Evolutionary conservation across 2,797 vertebrate species (phyloP), one percentile per base, ranked within the genome.

Genomic region (Pseudochromis fuscus): DNA sequence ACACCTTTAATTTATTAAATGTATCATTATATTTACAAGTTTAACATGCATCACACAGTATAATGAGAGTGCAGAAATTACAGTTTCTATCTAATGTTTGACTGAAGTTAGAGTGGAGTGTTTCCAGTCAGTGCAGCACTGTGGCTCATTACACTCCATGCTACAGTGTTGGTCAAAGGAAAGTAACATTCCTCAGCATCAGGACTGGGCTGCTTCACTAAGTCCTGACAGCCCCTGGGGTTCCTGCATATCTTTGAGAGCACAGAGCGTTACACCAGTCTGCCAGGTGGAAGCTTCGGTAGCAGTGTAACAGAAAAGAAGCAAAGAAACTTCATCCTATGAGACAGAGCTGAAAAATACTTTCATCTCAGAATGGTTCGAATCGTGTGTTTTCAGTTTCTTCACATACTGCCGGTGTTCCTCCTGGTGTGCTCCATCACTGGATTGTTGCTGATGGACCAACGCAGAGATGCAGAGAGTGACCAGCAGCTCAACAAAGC

Each of bases 131-230:
- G 51, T 3, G 16, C 56, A 62, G 76, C 11, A 12, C 63, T 2
- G 42, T 4, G 65, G 63, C 37, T 79, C 51, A 28, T 73, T 81
- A 42, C 45, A 7, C 67, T 75, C 63, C 80, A 79, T 2, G 62
- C 58, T 25, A 67, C 62, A 84, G 85, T 79, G 81, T 84, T 83
- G 84, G 81, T 88, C 68, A 87, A 88, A 88, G 83, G 84, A 75
- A 81, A 82, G 85, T 69, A 86, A 73, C 89, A 92, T 93, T 89
- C 91, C 89, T 88, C 70, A 53, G 73, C 63, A 82, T 91, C 93
- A 92, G 88, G 84, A 68, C 60, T 77, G 88, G 90, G 91, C 89
- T 87, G 89, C 86, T 85, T 87, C 89, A 89, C 88, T 72, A 49
- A 46, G 86, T 80, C 81, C 84, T 87, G 77, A 90, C 91, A 79